A percentile compares a stretch with the other conserved stretches of the same genome.
Evolutionary conservation across 2,888 invertebrate species (phyloP).

Genomic region (Aethes cnicana): DNA sequence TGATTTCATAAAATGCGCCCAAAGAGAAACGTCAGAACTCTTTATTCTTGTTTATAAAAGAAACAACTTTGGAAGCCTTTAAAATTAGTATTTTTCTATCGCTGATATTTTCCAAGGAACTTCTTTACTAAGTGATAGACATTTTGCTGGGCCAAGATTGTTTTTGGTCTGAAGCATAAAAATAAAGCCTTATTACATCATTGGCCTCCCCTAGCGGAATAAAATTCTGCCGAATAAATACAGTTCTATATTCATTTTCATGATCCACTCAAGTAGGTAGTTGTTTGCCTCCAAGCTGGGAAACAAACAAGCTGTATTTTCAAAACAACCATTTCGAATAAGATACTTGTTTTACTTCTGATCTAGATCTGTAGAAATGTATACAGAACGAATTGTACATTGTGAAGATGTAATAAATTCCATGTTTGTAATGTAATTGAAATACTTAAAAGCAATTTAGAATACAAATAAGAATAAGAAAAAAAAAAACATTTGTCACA

Average conservation of each 20-base stretch:
- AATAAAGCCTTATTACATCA: conserved; percentile 25
- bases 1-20: conserved; percentile 3
- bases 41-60: conserved; percentile 16
- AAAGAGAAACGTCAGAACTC: conserved; percentile 10
- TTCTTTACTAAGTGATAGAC: conserved; percentile 22
- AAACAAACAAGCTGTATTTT: conserved; percentile 14
- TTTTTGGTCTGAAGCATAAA: conserved; percentile 23
- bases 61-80: conserved; percentile 18
- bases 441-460: too few species aligned
- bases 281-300: not conserved
- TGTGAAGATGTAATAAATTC: too few species aligned
- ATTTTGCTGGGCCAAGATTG: conserved; percentile 23
- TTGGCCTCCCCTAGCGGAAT: conserved; percentile 7
- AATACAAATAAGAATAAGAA: too few species aligned
- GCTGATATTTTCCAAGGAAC: not conserved
- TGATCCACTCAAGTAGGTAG: not conserved
- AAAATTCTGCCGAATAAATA: conserved; percentile 20
- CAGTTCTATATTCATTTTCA: conserved; percentile 20
- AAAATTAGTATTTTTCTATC: conserved; percentile 5
- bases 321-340: not conserved
- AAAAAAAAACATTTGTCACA: too few species aligned
- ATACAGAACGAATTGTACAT: too few species aligned
- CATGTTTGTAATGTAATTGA: too few species aligned
- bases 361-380: too few species aligned
- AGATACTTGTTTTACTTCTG: not conserved